Base-by-base conservation (phyloP, 2,797 vertebrate species). In the Ptychobarbus kaznakovi region DNA sequence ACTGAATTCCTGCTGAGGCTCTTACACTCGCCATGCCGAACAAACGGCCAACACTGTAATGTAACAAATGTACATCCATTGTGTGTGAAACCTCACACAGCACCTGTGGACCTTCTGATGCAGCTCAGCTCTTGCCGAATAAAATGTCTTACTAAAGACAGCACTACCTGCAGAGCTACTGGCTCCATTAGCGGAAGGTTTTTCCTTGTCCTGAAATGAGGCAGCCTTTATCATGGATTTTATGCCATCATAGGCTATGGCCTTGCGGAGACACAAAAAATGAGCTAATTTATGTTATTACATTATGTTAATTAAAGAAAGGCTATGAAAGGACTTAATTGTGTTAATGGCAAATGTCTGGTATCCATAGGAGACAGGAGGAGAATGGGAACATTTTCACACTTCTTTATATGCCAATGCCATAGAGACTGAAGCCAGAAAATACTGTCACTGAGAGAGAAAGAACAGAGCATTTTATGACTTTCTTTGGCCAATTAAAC, bases 401-500 rank as follows among this genome's bases (percentile, higher is more conserved):
- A 85, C 76, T 63, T 40, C 25, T 80, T 16, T 49, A 63, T 58
- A 28, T 65, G 68, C 68, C 68, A 80, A 15, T 68, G 53, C 38
- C 46, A 80, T 13, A 20, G 40, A 76, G 32, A 65, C 28, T 75
- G 40, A 69, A 66, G 86, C 83, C 76, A 84, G 18, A 68, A 80
- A 73, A 83, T 51, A 74, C 46, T 63, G 40, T 46, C 13, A 65
- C 51, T 22, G 22, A 81, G 72, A 76, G 20, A 53, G 70, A 76
- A 58, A 68, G 49, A 77, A 78, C 51, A 58, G 80, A 73, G 44
- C 32, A 53, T 80, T 76, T 79, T 72, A 61, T 69, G 40, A 35
- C 58, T 80, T 85, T 84, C 46, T 72, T 74, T 85, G 77, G 51
- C 83, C 77, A 85, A 80, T 80, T 80, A 85, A 80, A 63, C 68